phyloP scores from a whole-genome alignment of 2,113 vertebrate species.

The Tringa solitaria region DNA sequence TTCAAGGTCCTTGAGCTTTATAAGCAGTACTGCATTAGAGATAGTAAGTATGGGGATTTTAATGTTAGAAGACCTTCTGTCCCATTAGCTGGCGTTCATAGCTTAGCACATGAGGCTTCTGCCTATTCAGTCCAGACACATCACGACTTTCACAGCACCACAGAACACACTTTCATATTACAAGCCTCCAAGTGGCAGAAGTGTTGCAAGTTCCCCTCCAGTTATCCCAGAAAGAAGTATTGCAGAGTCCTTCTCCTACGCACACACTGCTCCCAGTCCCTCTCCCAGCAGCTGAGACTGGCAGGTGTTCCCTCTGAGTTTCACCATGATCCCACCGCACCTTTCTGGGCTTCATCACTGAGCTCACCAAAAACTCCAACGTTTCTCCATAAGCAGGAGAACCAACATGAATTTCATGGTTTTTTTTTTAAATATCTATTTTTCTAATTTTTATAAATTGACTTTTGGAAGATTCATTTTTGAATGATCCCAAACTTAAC shows the following conservation, averaged over 20 bases:
- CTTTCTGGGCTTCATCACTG: neutral
- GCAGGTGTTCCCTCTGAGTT: neutral
- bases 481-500: neutral
- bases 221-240: neutral
- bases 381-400: neutral
- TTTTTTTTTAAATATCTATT: neutral
- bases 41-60: neutral
- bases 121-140: neutral
- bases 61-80: neutral
- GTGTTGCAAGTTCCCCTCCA: neutral
- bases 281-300: neutral
- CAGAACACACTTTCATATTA: neutral
- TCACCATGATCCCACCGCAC: neutral
- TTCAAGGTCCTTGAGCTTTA: neutral
- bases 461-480: neutral
- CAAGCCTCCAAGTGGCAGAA: neutral
- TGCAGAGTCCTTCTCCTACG: neutral
- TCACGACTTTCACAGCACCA: neutral
- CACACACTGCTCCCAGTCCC: rapidly evolving
- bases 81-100: neutral
- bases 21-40: neutral
- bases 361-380: neutral
- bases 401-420: neutral
- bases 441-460: neutral
- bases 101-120: neutral